Conservation (phyloP, 2,797 vertebrate species). For the Ceryle rudis region DNA sequence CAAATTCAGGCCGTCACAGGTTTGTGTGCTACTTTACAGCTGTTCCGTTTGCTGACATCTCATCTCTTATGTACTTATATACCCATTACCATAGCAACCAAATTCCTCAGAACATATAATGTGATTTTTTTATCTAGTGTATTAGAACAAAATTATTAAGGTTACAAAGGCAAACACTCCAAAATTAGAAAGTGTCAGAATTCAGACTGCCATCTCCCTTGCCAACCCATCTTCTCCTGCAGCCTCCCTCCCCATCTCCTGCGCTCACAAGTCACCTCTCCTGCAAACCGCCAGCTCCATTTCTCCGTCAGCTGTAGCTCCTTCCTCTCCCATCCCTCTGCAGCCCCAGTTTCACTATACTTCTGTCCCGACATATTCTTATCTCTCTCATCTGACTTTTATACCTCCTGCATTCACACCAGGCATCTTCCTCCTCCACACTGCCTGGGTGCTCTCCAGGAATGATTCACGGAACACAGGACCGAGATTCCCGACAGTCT, state of each 20-base stretch:
- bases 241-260: background rate
- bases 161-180: constrained; percentile 62
- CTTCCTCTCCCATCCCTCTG: background rate
- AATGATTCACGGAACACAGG: constrained; percentile 52
- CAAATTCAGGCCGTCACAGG: background rate
- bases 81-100: constrained; percentile 66
- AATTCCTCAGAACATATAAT: constrained; percentile 52
- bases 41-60: constrained; percentile 53
- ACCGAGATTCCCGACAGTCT: constrained; percentile 17
- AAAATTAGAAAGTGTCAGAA: constrained; percentile 64
- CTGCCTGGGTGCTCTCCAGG: constrained; percentile 54
- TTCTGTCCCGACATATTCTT: constrained; percentile 10
- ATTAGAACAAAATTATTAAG: constrained; percentile 73
- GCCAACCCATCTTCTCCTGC: background rate
- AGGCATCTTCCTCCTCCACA: constrained; percentile 58
- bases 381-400: constrained; percentile 46
- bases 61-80: constrained; percentile 59
- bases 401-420: constrained; percentile 50
- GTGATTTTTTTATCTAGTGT: constrained; percentile 51
- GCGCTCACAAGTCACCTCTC: background rate
- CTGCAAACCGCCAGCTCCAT: background rate
- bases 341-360: background rate
- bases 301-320: background rate
- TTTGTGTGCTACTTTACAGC: constrained; percentile 31
- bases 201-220: constrained; percentile 38